Percentiles rank a stretch among this genome's conserved stretches.
Conservation (phyloP, 2,888 invertebrate species). For the Philopedon plagiatum region DNA sequence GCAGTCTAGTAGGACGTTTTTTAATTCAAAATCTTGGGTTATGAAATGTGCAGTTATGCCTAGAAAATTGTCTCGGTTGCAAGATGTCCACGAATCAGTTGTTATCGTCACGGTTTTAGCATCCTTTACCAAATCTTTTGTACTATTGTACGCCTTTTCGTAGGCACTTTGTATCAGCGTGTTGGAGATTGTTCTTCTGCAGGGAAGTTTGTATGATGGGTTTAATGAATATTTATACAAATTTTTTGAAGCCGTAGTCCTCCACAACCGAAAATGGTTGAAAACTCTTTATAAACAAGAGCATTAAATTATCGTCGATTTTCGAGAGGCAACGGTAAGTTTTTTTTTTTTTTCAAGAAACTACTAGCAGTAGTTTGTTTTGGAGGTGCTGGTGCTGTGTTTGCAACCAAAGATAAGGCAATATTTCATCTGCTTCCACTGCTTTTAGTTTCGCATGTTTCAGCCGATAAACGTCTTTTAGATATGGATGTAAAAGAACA, state of each 20-base stretch:
- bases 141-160: background rate
- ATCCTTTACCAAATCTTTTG: background rate
- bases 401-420: background rate
- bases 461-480: background rate
- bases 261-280: conserved; percentile 46
- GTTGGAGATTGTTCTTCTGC: conserved; percentile 32
- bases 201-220: conserved; percentile 37
- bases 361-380: background rate
- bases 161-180: conserved; percentile 20
- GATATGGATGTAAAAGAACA: background rate
- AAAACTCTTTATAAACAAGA: conserved; percentile 23
- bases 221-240: conserved; percentile 35
- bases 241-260: conserved; percentile 42
- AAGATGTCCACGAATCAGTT: conserved; percentile 61
- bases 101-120: conserved; percentile 48
- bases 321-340: too few species aligned
- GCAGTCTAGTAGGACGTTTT: conserved; percentile 50
- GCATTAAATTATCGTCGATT: conserved; percentile 20
- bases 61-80: conserved; percentile 57
- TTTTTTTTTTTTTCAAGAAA: too few species aligned
- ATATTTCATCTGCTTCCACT: background rate
- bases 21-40: conserved; percentile 54
- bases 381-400: too few species aligned
- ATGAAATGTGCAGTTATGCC: conserved; percentile 58
- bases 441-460: background rate